Evolutionary conservation across 2,888 invertebrate genomes (phyloP).

Genomic region (Lordiphosa fenestrarum): DNA sequence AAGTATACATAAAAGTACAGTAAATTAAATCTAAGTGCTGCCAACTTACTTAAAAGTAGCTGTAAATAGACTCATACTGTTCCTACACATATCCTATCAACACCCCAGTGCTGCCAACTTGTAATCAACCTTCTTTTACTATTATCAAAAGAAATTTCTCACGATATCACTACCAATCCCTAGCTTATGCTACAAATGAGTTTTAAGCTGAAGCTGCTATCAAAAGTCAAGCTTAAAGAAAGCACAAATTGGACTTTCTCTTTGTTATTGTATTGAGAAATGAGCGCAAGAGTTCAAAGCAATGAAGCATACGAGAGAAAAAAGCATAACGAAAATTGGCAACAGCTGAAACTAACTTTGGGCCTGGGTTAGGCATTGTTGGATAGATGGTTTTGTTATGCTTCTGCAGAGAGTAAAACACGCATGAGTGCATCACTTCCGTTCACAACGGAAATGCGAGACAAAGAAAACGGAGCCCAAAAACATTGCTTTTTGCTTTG

Average conservation of each 20-base stretch:
- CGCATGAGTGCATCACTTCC: conserved; percentile 76
- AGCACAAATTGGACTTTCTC: conserved; percentile 57
- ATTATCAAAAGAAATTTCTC: too few relatives aligned
- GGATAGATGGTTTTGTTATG: conserved; percentile 35
- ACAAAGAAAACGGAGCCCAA: conserved; percentile 47
- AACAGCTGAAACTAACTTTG: conserved; percentile 39
- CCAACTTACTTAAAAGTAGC: too few relatives aligned
- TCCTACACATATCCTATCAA: too few relatives aligned
- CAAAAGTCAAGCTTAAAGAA: conserved; percentile 9
- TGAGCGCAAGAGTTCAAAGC: conserved; percentile 72
- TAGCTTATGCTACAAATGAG: too few relatives aligned
- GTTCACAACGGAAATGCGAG: conserved; percentile 55
- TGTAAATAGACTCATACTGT: too few relatives aligned
- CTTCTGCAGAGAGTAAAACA: conserved; percentile 52
- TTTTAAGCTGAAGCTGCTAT: neutral
- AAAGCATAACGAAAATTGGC: conserved; percentile 51
- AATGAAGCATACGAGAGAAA: conserved; percentile 58
- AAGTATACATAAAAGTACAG: too few relatives aligned
- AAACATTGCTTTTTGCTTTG: conserved; percentile 19
- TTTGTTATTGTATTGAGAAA: conserved; percentile 55
- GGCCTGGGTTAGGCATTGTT: conserved; percentile 17
- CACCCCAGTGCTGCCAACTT: neutral
- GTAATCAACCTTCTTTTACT: neutral
- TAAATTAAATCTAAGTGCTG: too few relatives aligned
- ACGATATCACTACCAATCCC: too few relatives aligned